Percentiles rank a stretch among this genome's conserved stretches.
phyloP scores from a whole-genome alignment of 2,113 vertebrate species.

The Pluvialis apricaria region DNA sequence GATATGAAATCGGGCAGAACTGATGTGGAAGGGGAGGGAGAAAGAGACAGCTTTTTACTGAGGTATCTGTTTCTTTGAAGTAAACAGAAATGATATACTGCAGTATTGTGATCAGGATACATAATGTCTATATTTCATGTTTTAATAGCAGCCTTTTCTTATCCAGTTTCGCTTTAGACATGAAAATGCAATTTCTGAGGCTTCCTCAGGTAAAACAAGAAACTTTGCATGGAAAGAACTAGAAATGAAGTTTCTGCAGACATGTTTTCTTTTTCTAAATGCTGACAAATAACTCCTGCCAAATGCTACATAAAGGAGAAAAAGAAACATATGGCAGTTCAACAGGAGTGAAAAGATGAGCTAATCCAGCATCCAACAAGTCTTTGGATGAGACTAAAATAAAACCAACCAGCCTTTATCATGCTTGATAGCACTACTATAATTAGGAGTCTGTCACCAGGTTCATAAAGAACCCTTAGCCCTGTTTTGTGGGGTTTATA shows the following conservation, averaged over 20 bases:
- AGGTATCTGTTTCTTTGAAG: conserved; percentile 10
- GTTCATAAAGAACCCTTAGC: conserved; percentile 47
- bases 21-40: neutral
- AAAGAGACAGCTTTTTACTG: neutral
- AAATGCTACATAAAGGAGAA: conserved; percentile 57
- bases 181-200: neutral
- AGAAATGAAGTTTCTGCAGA: conserved; percentile 33
- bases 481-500: conserved; percentile 51
- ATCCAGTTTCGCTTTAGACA: neutral
- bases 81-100: neutral
- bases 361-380: conserved; percentile 61
- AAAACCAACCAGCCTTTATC: conserved; percentile 61
- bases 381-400: conserved; percentile 60
- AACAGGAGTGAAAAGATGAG: conserved; percentile 64
- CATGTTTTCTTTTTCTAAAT: conserved; percentile 43
- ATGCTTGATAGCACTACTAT: conserved; percentile 65
- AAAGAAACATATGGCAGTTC: conserved; percentile 64
- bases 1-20: neutral
- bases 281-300: conserved; percentile 61
- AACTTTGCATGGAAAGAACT: neutral
- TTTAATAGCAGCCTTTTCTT: neutral
- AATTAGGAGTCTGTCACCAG: conserved; percentile 64
- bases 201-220: neutral
- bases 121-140: neutral
- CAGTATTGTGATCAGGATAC: neutral